Evolutionary conservation across 2,797 vertebrate genomes (phyloP).

Genomic region (Mus spretus): DNA sequence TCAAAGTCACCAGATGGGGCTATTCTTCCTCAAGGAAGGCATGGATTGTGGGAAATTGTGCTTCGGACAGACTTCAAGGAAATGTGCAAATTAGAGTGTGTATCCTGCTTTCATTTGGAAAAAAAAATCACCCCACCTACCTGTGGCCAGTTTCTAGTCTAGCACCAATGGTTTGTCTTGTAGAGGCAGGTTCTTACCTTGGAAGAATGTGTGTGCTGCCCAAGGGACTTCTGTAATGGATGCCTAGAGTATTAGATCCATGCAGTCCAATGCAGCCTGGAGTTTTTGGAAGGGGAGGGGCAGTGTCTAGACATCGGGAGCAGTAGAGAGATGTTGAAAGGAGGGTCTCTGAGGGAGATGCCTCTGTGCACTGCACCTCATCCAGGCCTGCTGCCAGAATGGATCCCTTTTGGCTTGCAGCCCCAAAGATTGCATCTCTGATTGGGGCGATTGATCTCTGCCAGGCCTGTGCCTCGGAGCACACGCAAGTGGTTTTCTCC

Average conservation of each 20-base stretch:
- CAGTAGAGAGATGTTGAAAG: not conserved
- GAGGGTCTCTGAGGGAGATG: not conserved
- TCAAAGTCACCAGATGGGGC: not conserved
- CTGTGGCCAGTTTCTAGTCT: not conserved
- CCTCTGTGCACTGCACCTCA: not conserved
- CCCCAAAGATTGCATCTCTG: not conserved
- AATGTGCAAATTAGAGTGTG: not conserved
- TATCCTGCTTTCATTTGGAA: not conserved
- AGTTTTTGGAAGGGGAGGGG: not conserved
- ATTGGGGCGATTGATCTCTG: not conserved
- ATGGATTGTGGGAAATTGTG: not conserved
- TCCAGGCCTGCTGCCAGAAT: rapidly evolving
- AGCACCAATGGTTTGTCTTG: not conserved
- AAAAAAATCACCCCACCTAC: not conserved
- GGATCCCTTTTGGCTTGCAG: not conserved
- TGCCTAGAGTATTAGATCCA: too few species aligned
- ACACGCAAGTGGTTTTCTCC: not conserved
- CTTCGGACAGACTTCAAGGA: not conserved
- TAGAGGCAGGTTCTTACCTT: not conserved
- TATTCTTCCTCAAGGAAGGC: constrained; percentile 27
- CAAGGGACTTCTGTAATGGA: not conserved
- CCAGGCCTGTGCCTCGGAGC: not conserved
- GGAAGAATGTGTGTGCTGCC: not conserved
- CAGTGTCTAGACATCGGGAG: not conserved
- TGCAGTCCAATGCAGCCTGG: not conserved